These are phyloP conservation scores for Phengaris arion DNA, from an alignment of 2,888 invertebrate species.

Conservation along the genomic window DNA sequence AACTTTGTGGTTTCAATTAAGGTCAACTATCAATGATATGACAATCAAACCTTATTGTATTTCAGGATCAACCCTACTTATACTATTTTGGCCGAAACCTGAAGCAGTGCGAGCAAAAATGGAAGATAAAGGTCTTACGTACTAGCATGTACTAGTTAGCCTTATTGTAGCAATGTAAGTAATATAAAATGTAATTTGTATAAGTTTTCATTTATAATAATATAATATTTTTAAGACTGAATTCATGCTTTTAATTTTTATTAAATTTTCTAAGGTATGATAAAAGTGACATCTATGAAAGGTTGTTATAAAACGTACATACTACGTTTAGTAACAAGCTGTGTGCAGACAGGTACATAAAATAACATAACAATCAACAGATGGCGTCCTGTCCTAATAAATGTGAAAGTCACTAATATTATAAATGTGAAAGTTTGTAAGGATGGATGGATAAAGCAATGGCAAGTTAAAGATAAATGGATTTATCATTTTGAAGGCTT, in stretches of 20 bases:
- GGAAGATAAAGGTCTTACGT: constrained; percentile 63
- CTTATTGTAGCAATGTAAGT: neutral
- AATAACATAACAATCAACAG: no score
- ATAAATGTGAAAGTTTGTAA: no score
- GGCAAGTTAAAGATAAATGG: no score
- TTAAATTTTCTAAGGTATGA: neutral
- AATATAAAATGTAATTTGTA: constrained; percentile 5
- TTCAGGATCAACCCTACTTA: constrained; percentile 61
- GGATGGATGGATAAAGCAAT: no score
- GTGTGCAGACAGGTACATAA: neutral
- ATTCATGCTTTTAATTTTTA: constrained; percentile 18
- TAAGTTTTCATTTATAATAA: constrained; percentile 16
- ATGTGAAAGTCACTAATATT: no score
- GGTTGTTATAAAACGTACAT: neutral
- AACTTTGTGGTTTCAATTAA: no score
- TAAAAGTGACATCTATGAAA: constrained; percentile 15
- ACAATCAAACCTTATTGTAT: constrained; percentile 29
- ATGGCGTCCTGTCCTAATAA: no score
- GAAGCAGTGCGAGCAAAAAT: constrained; percentile 59
- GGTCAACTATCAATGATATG: no score
- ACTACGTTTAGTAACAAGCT: neutral
- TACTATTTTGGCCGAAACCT: constrained; percentile 69
- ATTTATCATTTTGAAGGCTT: no score
- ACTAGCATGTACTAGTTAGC: constrained; percentile 56
- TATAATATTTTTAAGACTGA: constrained; percentile 35